Evolutionary conservation across 2,797 vertebrate genomes (phyloP).

Genomic region (Phalloptychus januarius): DNA sequence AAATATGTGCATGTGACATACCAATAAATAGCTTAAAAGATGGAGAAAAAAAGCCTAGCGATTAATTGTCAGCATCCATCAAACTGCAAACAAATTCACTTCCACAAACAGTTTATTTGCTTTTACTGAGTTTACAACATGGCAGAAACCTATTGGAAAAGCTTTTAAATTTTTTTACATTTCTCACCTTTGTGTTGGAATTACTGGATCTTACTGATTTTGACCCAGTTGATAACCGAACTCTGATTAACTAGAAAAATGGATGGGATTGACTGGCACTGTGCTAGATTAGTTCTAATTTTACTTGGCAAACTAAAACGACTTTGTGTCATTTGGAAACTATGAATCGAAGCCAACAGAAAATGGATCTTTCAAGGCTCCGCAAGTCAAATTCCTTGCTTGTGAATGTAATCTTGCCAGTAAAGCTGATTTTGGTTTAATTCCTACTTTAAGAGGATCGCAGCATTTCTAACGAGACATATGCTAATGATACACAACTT

Average conservation of each 20-base stretch:
- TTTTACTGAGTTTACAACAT: background rate
- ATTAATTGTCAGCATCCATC: background rate
- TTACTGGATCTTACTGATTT: background rate
- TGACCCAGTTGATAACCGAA: background rate
- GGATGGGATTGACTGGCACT: background rate
- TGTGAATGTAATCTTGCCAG: background rate
- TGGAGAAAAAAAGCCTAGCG: background rate
- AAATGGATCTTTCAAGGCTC: background rate
- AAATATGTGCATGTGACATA: constrained; percentile 4
- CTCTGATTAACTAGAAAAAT: background rate
- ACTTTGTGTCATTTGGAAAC: background rate
- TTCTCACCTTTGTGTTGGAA: background rate
- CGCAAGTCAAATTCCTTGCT: background rate
- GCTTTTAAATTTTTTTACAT: background rate
- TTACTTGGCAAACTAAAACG: background rate
- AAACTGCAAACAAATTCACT: background rate
- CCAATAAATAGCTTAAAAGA: background rate
- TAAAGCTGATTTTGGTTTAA: background rate
- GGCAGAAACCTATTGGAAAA: background rate
- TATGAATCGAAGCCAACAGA: background rate
- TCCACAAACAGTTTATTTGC: background rate
- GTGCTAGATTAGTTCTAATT: background rate
- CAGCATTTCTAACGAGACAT: background rate
- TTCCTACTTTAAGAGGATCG: background rate
- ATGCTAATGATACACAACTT: background rate